Evolutionary conservation across 2,888 invertebrate genomes (phyloP).

Genomic region (Netelia melanura): DNA sequence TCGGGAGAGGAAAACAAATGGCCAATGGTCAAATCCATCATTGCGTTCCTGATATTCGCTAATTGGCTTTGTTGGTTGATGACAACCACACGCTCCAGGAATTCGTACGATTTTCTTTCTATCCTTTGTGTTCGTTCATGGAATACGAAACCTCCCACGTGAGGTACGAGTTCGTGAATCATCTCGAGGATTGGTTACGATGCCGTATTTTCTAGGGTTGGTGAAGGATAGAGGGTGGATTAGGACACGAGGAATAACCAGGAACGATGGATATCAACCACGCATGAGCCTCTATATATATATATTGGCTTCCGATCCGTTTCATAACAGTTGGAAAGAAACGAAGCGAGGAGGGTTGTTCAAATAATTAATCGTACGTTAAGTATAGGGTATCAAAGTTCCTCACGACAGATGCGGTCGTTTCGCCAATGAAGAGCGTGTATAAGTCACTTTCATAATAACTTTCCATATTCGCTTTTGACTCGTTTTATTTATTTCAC

Average conservation of each 20-base stretch:
- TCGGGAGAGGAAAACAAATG: slow-evolving; percentile 24
- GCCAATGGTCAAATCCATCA: slow-evolving; percentile 42
- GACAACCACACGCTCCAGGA: slow-evolving; percentile 28
- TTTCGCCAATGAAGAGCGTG: background rate
- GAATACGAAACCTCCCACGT: background rate
- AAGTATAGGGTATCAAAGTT: slow-evolving; percentile 74
- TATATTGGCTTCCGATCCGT: slow-evolving; percentile 44
- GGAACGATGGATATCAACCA: slow-evolving; percentile 48
- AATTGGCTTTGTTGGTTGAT: slow-evolving; percentile 52
- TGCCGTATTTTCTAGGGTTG: background rate
- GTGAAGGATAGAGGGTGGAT: slow-evolving; percentile 9
- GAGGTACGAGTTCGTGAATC: slow-evolving; percentile 32
- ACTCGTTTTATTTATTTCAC: background rate
- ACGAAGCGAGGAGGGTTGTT: slow-evolving; percentile 63
- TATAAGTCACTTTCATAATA: slow-evolving; percentile 27
- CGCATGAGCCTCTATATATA: background rate
- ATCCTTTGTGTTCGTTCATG: background rate
- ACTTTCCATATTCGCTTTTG: slow-evolving; percentile 53
- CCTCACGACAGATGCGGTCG: slow-evolving; percentile 40
- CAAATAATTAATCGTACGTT: slow-evolving; percentile 81
- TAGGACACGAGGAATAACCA: slow-evolving; percentile 37
- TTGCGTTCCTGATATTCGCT: slow-evolving; percentile 5
- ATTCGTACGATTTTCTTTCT: slow-evolving; percentile 3
- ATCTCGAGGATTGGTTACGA: slow-evolving; percentile 12
- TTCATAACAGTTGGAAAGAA: slow-evolving; percentile 24